Evolutionary conservation across 2,888 invertebrate species (phyloP).

Genomic region (Nomada ruficornis): DNA sequence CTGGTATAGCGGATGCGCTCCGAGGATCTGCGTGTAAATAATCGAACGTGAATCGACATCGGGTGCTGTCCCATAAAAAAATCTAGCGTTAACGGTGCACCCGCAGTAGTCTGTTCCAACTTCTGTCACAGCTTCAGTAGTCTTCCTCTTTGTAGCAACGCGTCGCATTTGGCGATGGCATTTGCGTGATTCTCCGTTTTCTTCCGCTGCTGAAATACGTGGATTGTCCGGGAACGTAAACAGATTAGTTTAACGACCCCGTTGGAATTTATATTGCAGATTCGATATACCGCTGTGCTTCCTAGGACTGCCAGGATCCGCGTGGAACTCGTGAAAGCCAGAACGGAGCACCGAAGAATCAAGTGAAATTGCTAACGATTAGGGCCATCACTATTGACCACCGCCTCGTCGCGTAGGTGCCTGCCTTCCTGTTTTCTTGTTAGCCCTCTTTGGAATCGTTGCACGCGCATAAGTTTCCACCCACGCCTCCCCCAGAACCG

Average conservation of each 20-base stretch:
- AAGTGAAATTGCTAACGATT: slow-evolving; percentile 46
- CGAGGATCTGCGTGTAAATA: slow-evolving; percentile 28
- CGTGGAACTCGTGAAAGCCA: neutral
- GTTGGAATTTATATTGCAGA: slow-evolving; percentile 12
- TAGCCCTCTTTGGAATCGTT: slow-evolving; percentile 20
- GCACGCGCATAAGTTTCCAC: slow-evolving; percentile 27
- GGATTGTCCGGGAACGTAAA: slow-evolving; percentile 39
- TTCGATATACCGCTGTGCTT: neutral
- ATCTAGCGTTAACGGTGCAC: neutral
- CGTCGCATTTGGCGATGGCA: too few relatives aligned
- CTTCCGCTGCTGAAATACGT: neutral
- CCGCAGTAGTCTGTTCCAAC: slow-evolving; percentile 4
- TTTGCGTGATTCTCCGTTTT: neutral
- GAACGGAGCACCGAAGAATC: slow-evolving; percentile 22
- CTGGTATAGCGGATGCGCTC: neutral
- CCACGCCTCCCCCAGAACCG: slow-evolving; percentile 18
- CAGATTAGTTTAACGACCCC: slow-evolving; percentile 54
- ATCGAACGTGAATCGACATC: slow-evolving; percentile 6
- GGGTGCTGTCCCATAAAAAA: neutral
- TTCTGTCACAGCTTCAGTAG: neutral
- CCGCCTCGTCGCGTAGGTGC: neutral
- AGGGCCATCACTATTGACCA: slow-evolving; percentile 24
- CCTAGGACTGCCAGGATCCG: neutral
- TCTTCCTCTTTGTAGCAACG: too few relatives aligned
- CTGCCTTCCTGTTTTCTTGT: slow-evolving; percentile 44